A percentile compares a stretch with the other conserved stretches of the same genome.
Evolutionary conservation across 1,140 invertebrate genomes (phyloP).

Genomic region (Drosophila orena): DNA sequence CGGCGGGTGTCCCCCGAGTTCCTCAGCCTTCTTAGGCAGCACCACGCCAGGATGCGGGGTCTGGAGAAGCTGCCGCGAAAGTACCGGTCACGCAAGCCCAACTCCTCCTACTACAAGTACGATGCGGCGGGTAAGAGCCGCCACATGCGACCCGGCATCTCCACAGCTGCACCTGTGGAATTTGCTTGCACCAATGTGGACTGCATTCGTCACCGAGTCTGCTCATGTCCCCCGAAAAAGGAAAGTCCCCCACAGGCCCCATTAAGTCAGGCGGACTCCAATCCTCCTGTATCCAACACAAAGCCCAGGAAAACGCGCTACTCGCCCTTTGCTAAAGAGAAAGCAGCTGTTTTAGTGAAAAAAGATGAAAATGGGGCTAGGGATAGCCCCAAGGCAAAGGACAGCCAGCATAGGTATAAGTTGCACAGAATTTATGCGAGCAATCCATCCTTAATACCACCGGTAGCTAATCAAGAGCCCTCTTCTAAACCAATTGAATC

Average conservation of each 20-base stretch:
- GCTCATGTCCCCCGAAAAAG: not conserved
- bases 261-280: not conserved
- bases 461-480: too few species aligned
- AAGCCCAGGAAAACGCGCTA: not conserved
- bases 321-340: not conserved
- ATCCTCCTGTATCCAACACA: not conserved
- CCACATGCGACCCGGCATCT: conserved; percentile 36
- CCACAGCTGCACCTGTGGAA: conserved; percentile 35
- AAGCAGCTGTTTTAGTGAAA: not conserved
- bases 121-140: conserved; percentile 14
- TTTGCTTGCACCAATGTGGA: conserved; percentile 16
- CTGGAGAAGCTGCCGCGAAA: not conserved
- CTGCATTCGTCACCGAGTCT: not conserved
- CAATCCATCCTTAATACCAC: not conserved
- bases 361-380: not conserved
- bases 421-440: conserved; percentile 3
- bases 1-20: conserved; percentile 36
- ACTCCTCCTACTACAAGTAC: conserved; percentile 37
- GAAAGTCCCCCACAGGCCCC: not conserved
- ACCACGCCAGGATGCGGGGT: conserved; percentile 3
- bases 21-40: conserved; percentile 12
- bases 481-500: not conserved
- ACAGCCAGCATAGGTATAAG: not conserved
- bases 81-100: not conserved
- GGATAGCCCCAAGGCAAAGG: not conserved